Conservation (phyloP, 2,113 vertebrate genomes). For the Sander lucioperca region DNA sequence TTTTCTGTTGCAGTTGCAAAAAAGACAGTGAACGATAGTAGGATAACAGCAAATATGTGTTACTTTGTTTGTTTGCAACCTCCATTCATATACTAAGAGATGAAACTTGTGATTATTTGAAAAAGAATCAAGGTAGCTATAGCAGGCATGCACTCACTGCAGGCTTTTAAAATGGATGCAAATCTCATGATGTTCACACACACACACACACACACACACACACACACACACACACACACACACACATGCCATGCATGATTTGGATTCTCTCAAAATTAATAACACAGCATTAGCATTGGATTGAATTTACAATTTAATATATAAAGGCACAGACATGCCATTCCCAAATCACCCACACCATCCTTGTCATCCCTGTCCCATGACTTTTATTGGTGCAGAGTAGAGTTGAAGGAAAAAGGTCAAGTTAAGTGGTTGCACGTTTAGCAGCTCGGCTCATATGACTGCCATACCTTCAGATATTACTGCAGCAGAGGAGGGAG, state of each 20-base stretch:
- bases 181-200: conserved; percentile 46
- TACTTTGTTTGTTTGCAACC: background rate
- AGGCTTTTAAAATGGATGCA: conserved; percentile 11
- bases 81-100: background rate
- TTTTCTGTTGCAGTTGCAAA: too few species aligned
- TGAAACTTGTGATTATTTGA: background rate
- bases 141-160: conserved; percentile 4
- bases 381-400: conserved; percentile 71
- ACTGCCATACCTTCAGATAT: conserved; percentile 74
- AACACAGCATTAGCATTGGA: background rate
- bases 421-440: conserved; percentile 79
- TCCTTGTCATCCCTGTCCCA: conserved; percentile 66
- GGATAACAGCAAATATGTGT: background rate
- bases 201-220: conserved; percentile 6
- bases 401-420: conserved; percentile 43
- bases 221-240: conserved; percentile 2
- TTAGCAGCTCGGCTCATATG: conserved; percentile 75
- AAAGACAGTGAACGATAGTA: background rate
- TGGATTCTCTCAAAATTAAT: conserved; percentile 41
- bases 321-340: conserved; percentile 32
- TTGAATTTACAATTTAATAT: background rate
- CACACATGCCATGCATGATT: conserved; percentile 29
- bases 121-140: background rate
- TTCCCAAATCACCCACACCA: conserved; percentile 65
- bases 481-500: conserved; percentile 56